Evolutionary conservation across 2,797 vertebrate species (phyloP).

Genomic region (Chaunax sp.): DNA sequence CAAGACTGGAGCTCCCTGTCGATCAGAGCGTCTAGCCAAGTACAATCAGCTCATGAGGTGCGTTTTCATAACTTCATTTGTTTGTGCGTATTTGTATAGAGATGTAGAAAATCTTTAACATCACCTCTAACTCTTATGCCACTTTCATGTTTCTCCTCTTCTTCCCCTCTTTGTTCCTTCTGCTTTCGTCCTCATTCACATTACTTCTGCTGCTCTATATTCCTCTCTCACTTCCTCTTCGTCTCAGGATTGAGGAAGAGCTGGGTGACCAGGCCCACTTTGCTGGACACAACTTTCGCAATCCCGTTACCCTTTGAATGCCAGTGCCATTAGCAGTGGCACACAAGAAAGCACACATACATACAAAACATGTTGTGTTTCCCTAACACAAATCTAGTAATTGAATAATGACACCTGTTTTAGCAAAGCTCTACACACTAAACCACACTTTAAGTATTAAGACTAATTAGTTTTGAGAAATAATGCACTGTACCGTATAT

Average conservation of each 20-base stretch:
- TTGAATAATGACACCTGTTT: constrained; percentile 25
- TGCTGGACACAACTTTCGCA: constrained; percentile 94
- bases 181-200: constrained; percentile 10
- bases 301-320: constrained; percentile 91
- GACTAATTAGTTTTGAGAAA: constrained; percentile 25
- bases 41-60: constrained; percentile 97
- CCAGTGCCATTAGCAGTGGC: neutral
- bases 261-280: constrained; percentile 92
- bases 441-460: constrained; percentile 14
- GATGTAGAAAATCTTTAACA: neutral
- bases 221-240: constrained; percentile 24
- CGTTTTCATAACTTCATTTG: constrained; percentile 42
- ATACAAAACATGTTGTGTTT: constrained; percentile 22
- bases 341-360: constrained; percentile 5
- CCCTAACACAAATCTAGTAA: constrained; percentile 21
- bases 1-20: constrained; percentile 95
- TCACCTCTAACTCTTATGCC: neutral
- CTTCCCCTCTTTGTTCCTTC: constrained; percentile 13
- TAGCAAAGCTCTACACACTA: constrained; percentile 23
- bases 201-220: constrained; percentile 17
- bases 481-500: constrained; percentile 32
- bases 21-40: constrained; percentile 94
- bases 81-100: neutral
- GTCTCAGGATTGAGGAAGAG: constrained; percentile 93
- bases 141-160: constrained; percentile 17